Conservation (phyloP, 1,140 invertebrate genomes). For the Brachystomella parvula region DNA sequence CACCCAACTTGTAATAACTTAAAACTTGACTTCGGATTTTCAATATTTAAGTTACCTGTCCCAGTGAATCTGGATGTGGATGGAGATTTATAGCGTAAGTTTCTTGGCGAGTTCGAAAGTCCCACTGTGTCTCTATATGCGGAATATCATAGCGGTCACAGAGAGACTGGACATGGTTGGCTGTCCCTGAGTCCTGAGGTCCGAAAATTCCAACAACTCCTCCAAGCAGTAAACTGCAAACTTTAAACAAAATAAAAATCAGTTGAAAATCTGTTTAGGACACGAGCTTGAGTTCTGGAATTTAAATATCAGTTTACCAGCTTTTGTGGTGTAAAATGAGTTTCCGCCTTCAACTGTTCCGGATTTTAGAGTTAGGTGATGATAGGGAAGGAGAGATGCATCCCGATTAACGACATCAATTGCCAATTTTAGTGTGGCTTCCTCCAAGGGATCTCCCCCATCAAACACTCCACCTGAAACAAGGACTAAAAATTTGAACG, state of each 20-base stretch:
- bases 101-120: constrained; percentile 72
- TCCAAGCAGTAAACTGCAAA: constrained; percentile 72
- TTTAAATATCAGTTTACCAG: constrained; percentile 58
- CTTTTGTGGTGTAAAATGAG: constrained; percentile 82
- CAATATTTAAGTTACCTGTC: constrained; percentile 57
- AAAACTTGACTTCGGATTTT: not conserved
- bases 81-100: constrained; percentile 88
- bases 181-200: constrained; percentile 78
- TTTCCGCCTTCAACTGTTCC: constrained; percentile 79
- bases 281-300: not conserved
- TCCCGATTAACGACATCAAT: constrained; percentile 83
- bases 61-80: constrained; percentile 81
- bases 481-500: too few relatives aligned
- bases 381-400: constrained; percentile 66
- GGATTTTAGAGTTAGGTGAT: constrained; percentile 70
- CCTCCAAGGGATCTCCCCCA: constrained; percentile 70
- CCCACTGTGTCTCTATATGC: constrained; percentile 87
- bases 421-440: constrained; percentile 80
- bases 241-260: too few relatives aligned
- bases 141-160: constrained; percentile 93
- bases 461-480: constrained; percentile 76
- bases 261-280: not conserved
- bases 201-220: constrained; percentile 90
- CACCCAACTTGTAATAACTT: constrained; percentile 1
- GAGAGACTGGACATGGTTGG: constrained; percentile 89